Conservation (phyloP, 2,797 vertebrate genomes). For the Eulemur mongoz region DNA sequence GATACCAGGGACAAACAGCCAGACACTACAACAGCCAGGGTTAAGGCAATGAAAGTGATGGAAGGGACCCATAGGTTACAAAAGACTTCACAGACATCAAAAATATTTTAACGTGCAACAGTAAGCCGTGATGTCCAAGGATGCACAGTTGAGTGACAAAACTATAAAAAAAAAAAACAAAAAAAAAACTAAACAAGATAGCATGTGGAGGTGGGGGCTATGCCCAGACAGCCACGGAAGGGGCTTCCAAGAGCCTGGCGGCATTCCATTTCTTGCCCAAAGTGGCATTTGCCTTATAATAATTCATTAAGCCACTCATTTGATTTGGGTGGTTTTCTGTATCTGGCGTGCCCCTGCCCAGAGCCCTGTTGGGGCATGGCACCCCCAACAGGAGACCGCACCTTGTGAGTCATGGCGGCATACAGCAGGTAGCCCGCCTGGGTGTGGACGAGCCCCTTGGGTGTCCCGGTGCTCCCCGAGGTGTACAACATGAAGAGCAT, state of each 20-base stretch:
- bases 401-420: conserved; percentile 93
- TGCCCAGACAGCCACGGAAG: not conserved
- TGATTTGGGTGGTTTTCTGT: not conserved
- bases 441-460: conserved; percentile 96
- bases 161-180: not conserved
- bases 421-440: conserved; percentile 97
- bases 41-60: not conserved
- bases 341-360: not conserved
- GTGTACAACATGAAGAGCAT: conserved; percentile 95
- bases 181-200: not conserved
- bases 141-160: not conserved
- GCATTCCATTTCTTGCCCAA: not conserved
- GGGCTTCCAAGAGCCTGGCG: not conserved
- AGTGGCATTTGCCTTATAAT: not conserved
- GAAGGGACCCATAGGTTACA: not conserved
- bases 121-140: not conserved
- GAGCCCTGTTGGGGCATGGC: not conserved
- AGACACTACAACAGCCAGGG: rapidly evolving
- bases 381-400: conserved; percentile 71
- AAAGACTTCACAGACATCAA: not conserved
- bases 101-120: not conserved
- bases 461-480: conserved; percentile 95
- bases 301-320: not conserved
- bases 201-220: not conserved
- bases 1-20: not conserved